These are phyloP conservation scores for Aphaenogaster ashmeadi DNA, from an alignment of 1,140 invertebrate species.

Conservation along the genomic window DNA sequence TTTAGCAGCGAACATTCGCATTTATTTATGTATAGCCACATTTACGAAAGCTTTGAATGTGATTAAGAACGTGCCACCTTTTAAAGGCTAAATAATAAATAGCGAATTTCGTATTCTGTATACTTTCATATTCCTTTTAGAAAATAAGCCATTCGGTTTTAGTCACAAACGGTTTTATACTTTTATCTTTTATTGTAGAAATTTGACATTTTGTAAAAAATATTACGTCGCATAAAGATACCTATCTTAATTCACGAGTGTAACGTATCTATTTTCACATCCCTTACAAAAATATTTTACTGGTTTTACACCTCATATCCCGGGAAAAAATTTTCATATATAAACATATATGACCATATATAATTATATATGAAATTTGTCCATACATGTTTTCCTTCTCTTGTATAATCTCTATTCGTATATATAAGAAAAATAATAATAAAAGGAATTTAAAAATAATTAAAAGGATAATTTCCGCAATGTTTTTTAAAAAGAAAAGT, in stretches of 20 bases:
- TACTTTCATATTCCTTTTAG: slow-evolving; percentile 11
- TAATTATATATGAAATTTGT: too few species aligned
- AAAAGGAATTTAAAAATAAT: too few species aligned
- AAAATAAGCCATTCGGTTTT: neutral
- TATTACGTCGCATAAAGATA: neutral
- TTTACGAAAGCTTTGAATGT: neutral
- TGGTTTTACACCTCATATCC: too few species aligned
- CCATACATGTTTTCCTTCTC: too few species aligned
- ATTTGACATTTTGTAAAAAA: neutral
- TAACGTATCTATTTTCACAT: neutral
- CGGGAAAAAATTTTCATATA: too few species aligned
- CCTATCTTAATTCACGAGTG: neutral
- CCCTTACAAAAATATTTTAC: too few species aligned
- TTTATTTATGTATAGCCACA: neutral
- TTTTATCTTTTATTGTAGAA: neutral
- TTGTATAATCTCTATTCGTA: too few species aligned
- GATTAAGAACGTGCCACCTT: neutral
- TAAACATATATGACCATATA: too few species aligned
- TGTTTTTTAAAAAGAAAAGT: too few species aligned
- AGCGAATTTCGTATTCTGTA: neutral
- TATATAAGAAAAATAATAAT: too few species aligned
- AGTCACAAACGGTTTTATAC: neutral
- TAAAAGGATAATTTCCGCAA: too few species aligned
- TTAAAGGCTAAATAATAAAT: slow-evolving; percentile 33
- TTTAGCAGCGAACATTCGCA: neutral